Evolutionary conservation across 2,113 vertebrate species (phyloP), one percentile per base, ranked within the genome.

Genomic region (Hydropotes inermis): DNA sequence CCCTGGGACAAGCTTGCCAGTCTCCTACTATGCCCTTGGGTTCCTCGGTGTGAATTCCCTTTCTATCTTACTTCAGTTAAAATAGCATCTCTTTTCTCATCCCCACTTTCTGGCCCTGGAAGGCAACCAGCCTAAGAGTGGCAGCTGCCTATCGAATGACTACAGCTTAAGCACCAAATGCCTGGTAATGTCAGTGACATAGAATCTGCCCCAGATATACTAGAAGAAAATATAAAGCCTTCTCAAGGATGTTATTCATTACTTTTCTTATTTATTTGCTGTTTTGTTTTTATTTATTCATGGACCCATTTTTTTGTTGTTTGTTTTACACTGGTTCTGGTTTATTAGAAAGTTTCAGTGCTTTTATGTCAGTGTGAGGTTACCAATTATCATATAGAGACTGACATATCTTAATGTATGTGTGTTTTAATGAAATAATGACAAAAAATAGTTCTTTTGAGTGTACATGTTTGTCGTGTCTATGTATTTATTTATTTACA

Each of bases 311-410:
- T 45, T 27, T 74, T 70, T 16, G 28, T 47, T 47, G 2, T 47
- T 78, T 28, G 14, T 36, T 92, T 74, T 43, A 91, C 1, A 74
- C 3, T 79, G 25, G 19, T 47, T 97, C 58, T 81, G 50, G 27
- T 57, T 78, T 89, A 83, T 27, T 12, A 67, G 21, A 28, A 95
- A 87, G 83, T 67, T 92, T 87, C 45, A 55, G 14, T 87, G 36
- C 30, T 78, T 79, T 95, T 85, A 91, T 64, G 12, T 54, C 47
- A 89, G 14, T 64, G 11, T 58, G 33, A 28, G 17, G 23, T 36
- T 74, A 91, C 14, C 45, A 97, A 57, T 33, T 78, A 58, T 50
- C 84, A 54, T 39, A 27, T 10, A 14, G 4, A 95, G 16, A 84
- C 17, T 61, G 15, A 67, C 10, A 78, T 60, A 50, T 21, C 27